Base-by-base conservation (phyloP, 92 coral and sea anemone genomes). In the Siderastrea siderea region DNA sequence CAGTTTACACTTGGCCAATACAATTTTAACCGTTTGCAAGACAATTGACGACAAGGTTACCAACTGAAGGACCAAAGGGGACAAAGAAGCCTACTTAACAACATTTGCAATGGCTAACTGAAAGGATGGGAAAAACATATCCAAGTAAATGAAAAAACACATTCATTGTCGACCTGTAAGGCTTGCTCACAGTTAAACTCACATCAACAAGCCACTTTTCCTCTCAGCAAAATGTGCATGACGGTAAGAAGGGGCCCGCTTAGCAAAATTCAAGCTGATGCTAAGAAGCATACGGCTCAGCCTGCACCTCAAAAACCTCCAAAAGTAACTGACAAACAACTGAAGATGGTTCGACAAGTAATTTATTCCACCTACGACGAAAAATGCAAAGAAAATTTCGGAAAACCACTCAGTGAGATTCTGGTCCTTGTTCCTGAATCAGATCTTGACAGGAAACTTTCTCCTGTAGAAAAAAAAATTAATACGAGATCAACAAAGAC, bases 391-490 rank as follows among this genome's bases (percentile, higher is more conserved):
- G 90, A 67, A 50, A 86, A 86, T 73, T 86, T 75, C 68, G 84
- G 80, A 54, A 86, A 68, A 78, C 13, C 85, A 11, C 46, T 86
- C 16, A 52, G 71, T 86, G 71, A 86, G 2, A 79, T 86, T n/a
- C 85, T 86, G n/a, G 38, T 58, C 15, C 71, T 78, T 15, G 84
- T 86, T 26, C 82, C 81, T 87, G 86, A 87, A 57, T 74, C 86
- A 44, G 74, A 76, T 3, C 81, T 87, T 59, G 58, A 80, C 47
- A 87, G 49, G 64, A 87, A 87, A 88, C 38, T 26, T 26, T 26
- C 38, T 26, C 38, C 38, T 26, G 38, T 26, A 26, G 26, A 73
- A 81, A 72, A 72, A 61, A 45, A 88, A 71, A 50, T 71, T 71
- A 11, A 63, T 54, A 81, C 7, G 68, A 62, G 38, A 81, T 71